Evolutionary conservation across 2,797 vertebrate species (phyloP), one percentile per base, ranked within the genome.

Genomic region (Phoeniculus purpureus): DNA sequence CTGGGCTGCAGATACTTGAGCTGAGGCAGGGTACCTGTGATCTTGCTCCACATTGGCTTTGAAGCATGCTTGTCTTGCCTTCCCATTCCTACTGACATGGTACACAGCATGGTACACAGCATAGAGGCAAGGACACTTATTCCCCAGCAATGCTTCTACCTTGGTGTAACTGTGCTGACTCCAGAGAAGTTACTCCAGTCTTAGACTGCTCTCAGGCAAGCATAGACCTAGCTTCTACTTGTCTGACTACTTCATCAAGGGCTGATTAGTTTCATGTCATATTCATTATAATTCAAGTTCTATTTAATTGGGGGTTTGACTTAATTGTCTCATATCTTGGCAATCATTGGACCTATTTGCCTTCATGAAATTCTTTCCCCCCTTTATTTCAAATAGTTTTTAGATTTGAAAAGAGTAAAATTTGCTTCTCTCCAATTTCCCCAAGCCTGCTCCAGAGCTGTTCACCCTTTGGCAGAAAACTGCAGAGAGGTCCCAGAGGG

Each of bases 61-160:
- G 18, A 29, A 32, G 18, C 27, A 12, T 7, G 1, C 26, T 59
- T 75, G 7, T 23, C 26, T 15, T 21, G 7, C 37, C 51, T 47
- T 64, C 26, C 48, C 3, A 0, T 7, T 21, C 65, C 37, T 55
- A 1, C 40, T 29, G 51, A n/a, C 15, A n/a, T n/a, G n/a, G n/a
- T n/a, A n/a, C n/a, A 65, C 50, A 55, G 32, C 19, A 43, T 0
- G 3, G 11, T 0, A 7, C 9, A 8, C n/a, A 51, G 18, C 29
- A 6, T 64, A 32, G 51, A 48, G 14, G 9, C 20, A 31, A 31
- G 26, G 34, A 26, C 7, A 32, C 9, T 62, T 22, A 37, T 52
- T 72, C 19, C 29, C 27, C 62, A 8, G 9, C 32, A 59, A 50
- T 27, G 12, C 2, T 12, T 61, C 40, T 31, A 23, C 4, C 8